phyloP scores from a whole-genome alignment of 1,140 invertebrate genomes.

The Zaprionus nigranus region DNA sequence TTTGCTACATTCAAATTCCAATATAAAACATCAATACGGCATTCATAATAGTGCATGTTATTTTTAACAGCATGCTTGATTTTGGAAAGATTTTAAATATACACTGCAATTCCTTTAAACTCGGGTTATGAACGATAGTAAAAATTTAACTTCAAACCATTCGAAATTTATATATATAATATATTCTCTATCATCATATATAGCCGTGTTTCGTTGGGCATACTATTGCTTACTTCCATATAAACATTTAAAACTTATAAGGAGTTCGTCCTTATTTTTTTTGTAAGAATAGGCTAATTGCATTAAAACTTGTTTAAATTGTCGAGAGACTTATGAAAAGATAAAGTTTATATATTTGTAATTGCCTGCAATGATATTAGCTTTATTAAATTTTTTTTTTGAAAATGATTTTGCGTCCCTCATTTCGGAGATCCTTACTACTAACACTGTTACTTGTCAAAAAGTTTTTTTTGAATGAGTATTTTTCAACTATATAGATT shows the following conservation, averaged over 20 bases:
- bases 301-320: background rate
- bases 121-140: no score
- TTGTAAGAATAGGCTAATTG: no score
- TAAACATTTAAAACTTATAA: no score
- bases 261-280: no score
- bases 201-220: no score
- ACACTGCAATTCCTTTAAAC: background rate
- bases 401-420: background rate
- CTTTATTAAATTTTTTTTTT: background rate
- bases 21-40: background rate
- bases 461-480: constrained; percentile 25
- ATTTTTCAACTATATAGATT: constrained; percentile 6
- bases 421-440: constrained; percentile 1
- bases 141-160: no score
- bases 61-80: constrained; percentile 10
- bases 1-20: background rate
- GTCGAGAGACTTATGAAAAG: background rate
- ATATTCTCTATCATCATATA: no score
- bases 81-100: background rate
- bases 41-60: background rate
- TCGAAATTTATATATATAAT: no score
- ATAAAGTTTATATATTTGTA: background rate
- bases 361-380: constrained; percentile 1
- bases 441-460: constrained; percentile 26
- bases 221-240: no score